phyloP scores from a whole-genome alignment of 2,113 vertebrate genomes.

The Brachypodius melanocephalos region DNA sequence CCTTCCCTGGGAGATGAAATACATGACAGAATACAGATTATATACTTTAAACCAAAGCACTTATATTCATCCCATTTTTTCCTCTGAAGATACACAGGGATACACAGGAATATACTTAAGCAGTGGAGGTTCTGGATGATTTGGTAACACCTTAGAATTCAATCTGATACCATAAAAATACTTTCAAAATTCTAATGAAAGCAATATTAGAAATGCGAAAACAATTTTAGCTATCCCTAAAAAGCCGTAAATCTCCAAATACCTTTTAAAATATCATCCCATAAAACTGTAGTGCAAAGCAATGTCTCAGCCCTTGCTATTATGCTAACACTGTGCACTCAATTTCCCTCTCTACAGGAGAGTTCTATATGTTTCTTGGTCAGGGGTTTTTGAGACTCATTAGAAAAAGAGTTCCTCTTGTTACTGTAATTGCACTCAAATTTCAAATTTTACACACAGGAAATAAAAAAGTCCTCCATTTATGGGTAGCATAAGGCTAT shows the following conservation, averaged over 20 bases:
- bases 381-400: background rate
- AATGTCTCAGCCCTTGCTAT: slow-evolving; percentile 25
- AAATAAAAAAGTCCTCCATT: background rate
- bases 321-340: slow-evolving; percentile 25
- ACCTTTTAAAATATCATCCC: slow-evolving; percentile 43
- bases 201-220: slow-evolving; percentile 51
- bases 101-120: slow-evolving; percentile 50
- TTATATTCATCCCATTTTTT: slow-evolving; percentile 15
- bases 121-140: slow-evolving; percentile 45
- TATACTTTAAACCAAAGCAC: slow-evolving; percentile 60
- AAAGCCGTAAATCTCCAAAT: slow-evolving; percentile 31
- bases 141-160: slow-evolving; percentile 52
- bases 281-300: slow-evolving; percentile 33
- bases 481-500: background rate
- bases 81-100: slow-evolving; percentile 4
- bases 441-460: background rate
- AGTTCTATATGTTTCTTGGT: background rate
- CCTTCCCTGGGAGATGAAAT: slow-evolving; percentile 58
- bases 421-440: slow-evolving; percentile 1
- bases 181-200: slow-evolving; percentile 59
- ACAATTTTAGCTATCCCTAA: slow-evolving; percentile 53
- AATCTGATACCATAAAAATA: slow-evolving; percentile 33
- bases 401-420: background rate
- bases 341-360: slow-evolving; percentile 41
- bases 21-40: slow-evolving; percentile 72